Evolutionary conservation across 2,888 invertebrate species (phyloP).

Genomic region (Nomada fucata): DNA sequence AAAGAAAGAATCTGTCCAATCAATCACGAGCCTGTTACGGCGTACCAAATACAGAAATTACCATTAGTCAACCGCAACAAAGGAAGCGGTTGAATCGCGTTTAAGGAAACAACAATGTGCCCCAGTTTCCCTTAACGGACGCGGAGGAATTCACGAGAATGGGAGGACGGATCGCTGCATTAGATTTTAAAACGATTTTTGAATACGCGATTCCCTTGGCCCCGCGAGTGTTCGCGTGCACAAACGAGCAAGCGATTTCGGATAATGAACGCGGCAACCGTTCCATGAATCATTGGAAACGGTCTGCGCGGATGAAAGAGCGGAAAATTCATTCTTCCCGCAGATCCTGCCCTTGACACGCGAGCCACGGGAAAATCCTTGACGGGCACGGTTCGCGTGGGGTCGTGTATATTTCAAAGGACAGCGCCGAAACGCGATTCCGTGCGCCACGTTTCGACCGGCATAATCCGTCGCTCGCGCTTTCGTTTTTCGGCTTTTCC

Average conservation of each 20-base stretch:
- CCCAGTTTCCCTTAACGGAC: background rate
- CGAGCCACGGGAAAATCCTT: background rate
- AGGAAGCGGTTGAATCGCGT: background rate
- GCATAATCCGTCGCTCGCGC: background rate
- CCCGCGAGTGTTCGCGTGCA: constrained; percentile 11
- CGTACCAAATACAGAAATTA: background rate
- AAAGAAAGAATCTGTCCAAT: too few species aligned
- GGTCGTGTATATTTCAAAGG: background rate
- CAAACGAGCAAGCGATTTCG: constrained; percentile 10
- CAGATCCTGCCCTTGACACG: constrained; percentile 8
- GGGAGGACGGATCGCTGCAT: background rate
- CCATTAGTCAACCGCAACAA: background rate
- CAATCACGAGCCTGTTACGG: too few species aligned
- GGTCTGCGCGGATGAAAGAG: background rate
- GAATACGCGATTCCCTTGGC: constrained; percentile 11
- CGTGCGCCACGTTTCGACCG: background rate
- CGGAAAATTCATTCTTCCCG: constrained; percentile 10
- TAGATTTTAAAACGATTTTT: constrained; percentile 36
- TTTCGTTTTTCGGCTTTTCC: background rate
- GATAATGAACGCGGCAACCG: constrained; percentile 33
- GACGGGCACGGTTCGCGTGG: background rate
- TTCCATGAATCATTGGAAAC: constrained; percentile 32
- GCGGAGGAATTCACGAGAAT: constrained; percentile 10
- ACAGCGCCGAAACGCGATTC: background rate
- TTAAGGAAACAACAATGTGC: constrained; percentile 5